Percentiles rank a stretch among this genome's conserved stretches.
These are phyloP conservation scores for Hydrozoanthus gracilis DNA, from an alignment of 92 coral and sea anemone genomes.

Conservation along the genomic window DNA sequence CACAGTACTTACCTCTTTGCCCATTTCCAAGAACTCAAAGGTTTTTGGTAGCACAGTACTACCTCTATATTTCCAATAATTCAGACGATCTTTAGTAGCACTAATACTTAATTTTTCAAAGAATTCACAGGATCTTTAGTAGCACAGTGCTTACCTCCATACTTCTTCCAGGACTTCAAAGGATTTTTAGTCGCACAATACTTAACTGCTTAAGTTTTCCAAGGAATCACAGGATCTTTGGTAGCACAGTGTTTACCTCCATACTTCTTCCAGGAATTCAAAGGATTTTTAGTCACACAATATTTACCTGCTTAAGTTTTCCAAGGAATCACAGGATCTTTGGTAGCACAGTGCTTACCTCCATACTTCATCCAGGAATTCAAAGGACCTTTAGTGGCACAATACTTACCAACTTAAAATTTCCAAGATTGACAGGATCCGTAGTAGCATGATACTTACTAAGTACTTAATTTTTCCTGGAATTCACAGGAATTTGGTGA, in stretches of 20 bases:
- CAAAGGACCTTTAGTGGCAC: constrained; percentile 23
- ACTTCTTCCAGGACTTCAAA: neutral
- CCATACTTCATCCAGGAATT: neutral
- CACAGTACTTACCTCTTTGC: too few species aligned
- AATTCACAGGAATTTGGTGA: constrained; percentile 44
- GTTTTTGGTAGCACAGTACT: too few species aligned
- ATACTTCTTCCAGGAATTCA: neutral
- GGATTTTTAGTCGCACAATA: neutral
- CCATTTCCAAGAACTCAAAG: too few species aligned
- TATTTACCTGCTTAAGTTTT: neutral
- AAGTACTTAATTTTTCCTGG: constrained; percentile 21
- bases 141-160: neutral
- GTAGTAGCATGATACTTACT: too few species aligned
- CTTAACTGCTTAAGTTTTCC: too few species aligned
- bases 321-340: neutral
- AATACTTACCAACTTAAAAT: constrained; percentile 58
- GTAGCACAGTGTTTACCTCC: neutral
- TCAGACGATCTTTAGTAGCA: too few species aligned
- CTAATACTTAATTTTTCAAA: too few species aligned
- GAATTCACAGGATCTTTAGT: too few species aligned
- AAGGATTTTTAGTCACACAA: constrained; percentile 8
- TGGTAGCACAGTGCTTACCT: constrained; percentile 5
- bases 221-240: too few species aligned
- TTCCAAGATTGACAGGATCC: neutral
- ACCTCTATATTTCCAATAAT: too few species aligned